Evolutionary conservation across 2,888 invertebrate genomes (phyloP), one percentile per base, ranked within the genome.

Genomic region (Orthosia incerta): DNA sequence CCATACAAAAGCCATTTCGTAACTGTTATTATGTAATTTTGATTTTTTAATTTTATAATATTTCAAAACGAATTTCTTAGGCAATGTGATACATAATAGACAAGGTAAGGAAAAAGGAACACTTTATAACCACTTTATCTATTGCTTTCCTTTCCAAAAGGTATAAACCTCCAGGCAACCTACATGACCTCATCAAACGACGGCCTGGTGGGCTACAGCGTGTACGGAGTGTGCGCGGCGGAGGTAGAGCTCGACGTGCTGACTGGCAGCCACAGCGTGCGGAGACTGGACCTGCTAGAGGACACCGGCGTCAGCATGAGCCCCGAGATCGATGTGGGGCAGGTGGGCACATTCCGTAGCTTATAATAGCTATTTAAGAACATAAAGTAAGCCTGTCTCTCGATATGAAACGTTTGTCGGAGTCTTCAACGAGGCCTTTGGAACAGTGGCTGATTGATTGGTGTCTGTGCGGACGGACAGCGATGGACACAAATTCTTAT

Each of bases 221-320:
- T 98, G 59, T 97, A 97, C 89, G 98, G 97, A 9, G 95, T 96
- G 0, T 95, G 97, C 63, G 95, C 97, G 0, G 92, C 96, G 0
- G 98, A 98, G 91, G 97, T 98, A 0, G 97, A 98, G 87, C 89
- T 98, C 1, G 98, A 98, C 87, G 94, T 97, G 11, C 91, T 98
- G 59, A 98, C 98, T 0, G 98, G 98, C 0, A 97, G 97, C 84
- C 97, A 97, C 80, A 90, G 97, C 72, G 87, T 97, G 48, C 87
- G 89, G 0, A 93, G 98, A 39, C 97, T 97, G 0, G 98, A 98
- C 89, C 86, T 98, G 45, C 85, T 97, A 2, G 97, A 98, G 86
- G 98, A 98, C 87, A 96, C 97, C 0, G 98, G 98, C 0, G 91
- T 97, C 80, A 97, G 97, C 89, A 91, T 98, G 79, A 98, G 97